A percentile compares a stretch with the other conserved stretches of the same genome.
Conservation (phyloP, 2,797 vertebrate species). For the Sternotherus odoratus region DNA sequence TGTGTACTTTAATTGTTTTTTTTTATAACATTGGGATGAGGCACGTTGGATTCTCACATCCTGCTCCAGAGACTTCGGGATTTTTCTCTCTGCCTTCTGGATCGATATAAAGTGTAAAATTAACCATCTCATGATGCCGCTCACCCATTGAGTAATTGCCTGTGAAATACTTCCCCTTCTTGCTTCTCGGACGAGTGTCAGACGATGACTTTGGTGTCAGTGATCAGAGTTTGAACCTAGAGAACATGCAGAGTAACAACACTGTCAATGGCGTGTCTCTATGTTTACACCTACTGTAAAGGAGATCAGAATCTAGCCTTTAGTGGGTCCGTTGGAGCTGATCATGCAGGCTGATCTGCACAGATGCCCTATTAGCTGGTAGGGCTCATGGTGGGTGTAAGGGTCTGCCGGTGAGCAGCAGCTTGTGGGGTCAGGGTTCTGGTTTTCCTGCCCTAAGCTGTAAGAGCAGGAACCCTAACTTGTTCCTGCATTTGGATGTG, state of each 20-base stretch:
- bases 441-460: rapidly evolving
- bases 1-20: too few relatives aligned
- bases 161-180: background rate
- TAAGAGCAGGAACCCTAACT: background rate
- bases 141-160: rapidly evolving
- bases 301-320: background rate
- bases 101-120: background rate
- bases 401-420: rapidly evolving
- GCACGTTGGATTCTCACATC: rapidly evolving
- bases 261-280: background rate
- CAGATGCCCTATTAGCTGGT: rapidly evolving
- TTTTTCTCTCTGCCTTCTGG: rapidly evolving
- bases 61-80: rapidly evolving
- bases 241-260: background rate
- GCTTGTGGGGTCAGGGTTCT: background rate
- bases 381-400: background rate
- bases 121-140: background rate
- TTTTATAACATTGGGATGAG: background rate
- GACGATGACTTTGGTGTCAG: background rate
- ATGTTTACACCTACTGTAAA: rapidly evolving
- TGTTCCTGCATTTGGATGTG: rapidly evolving
- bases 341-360: rapidly evolving
- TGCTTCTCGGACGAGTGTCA: background rate
- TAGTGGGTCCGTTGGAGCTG: rapidly evolving
- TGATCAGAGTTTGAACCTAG: background rate